These are phyloP conservation scores for Leptodactylus fallax DNA, from an alignment of 2,797 vertebrate genomes.

Conservation along the genomic window DNA sequence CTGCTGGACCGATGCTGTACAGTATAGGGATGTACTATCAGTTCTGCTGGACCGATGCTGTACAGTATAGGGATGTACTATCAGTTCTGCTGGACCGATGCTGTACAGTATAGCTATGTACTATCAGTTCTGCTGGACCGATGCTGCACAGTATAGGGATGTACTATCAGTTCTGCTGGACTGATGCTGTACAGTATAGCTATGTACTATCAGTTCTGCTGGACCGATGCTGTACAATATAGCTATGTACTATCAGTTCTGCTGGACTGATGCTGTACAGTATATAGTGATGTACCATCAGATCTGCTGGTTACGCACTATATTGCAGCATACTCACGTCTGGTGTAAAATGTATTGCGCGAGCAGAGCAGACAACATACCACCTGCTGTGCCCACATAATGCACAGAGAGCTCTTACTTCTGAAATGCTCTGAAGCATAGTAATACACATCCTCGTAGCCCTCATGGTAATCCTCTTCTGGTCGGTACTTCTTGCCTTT, in stretches of 20 bases:
- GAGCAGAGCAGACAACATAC: slow-evolving; percentile 56
- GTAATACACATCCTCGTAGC: slow-evolving; percentile 98
- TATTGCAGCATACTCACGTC: not conserved
- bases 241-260: not conserved
- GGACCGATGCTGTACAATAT: not conserved
- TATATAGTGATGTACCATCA: not conserved
- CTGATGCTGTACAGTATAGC: no score
- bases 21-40: no score
- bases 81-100: no score
- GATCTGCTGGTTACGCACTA: not conserved
- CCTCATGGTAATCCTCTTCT: slow-evolving; percentile 97
- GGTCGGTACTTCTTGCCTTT: slow-evolving; percentile 96
- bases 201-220: not conserved
- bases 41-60: no score
- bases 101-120: no score
- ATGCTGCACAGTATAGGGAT: no score
- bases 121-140: no score
- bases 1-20: not conserved
- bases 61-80: no score
- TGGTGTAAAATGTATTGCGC: slow-evolving; percentile 7
- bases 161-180: no score
- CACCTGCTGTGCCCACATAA: slow-evolving; percentile 1
- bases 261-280: not conserved
- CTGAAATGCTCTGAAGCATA: slow-evolving; percentile 92
- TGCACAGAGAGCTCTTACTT: slow-evolving; percentile 78